Percentiles rank a stretch among this genome's conserved stretches.
Conservation (phyloP, 2,888 invertebrate genomes). For the Axea sp. region DNA sequence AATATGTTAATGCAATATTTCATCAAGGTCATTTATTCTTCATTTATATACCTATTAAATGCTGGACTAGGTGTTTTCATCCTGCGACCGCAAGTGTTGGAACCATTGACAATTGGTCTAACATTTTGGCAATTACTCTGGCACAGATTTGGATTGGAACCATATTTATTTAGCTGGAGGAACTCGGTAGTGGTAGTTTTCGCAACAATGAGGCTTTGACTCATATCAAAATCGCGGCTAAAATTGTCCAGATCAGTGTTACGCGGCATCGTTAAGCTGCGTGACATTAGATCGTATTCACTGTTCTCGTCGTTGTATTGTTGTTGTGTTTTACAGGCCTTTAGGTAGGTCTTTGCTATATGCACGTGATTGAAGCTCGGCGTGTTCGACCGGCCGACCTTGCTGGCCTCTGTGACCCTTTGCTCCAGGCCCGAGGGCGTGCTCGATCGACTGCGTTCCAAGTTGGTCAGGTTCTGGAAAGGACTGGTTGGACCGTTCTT, state of each 20-base stretch:
- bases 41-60: slow-evolving; percentile 81
- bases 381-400: slow-evolving; percentile 73
- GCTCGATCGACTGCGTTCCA: slow-evolving; percentile 69
- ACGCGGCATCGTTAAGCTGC: slow-evolving; percentile 71
- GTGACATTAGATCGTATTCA: slow-evolving; percentile 69
- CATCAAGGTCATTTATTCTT: too few relatives aligned
- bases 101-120: slow-evolving; percentile 59
- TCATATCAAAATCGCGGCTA: slow-evolving; percentile 75
- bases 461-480: slow-evolving; percentile 71
- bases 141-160: slow-evolving; percentile 71
- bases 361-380: slow-evolving; percentile 71
- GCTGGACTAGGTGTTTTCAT: slow-evolving; percentile 80
- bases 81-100: slow-evolving; percentile 72
- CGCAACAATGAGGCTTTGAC: slow-evolving; percentile 77
- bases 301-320: slow-evolving; percentile 69
- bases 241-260: slow-evolving; percentile 69
- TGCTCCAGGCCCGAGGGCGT: slow-evolving; percentile 63
- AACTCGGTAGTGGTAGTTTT: slow-evolving; percentile 77
- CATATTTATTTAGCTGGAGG: slow-evolving; percentile 74
- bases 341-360: slow-evolving; percentile 69
- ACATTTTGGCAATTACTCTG: slow-evolving; percentile 47
- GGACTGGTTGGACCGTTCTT: slow-evolving; percentile 75
- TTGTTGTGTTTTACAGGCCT: slow-evolving; percentile 67
- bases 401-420: slow-evolving; percentile 31
- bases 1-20: too few relatives aligned